Percentiles rank a stretch among this genome's conserved stretches.
These are phyloP conservation scores for Saccopteryx leptura DNA, from an alignment of 2,113 vertebrate species.

Conservation along the genomic window DNA sequence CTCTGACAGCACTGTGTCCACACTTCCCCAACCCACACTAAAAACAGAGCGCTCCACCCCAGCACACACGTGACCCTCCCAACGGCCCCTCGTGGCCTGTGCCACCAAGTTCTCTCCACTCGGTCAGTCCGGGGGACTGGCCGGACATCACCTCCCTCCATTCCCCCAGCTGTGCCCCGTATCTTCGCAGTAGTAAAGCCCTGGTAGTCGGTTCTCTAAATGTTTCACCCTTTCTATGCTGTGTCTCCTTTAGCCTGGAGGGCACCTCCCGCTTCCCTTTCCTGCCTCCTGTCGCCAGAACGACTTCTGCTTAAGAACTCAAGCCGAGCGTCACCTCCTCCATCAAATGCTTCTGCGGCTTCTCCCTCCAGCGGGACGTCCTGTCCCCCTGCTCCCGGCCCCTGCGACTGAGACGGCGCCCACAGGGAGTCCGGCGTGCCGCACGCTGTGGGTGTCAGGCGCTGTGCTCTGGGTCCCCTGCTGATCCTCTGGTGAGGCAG, in stretches of 20 bases:
- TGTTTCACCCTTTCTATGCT: not conserved
- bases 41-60: not conserved
- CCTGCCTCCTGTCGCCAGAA: too few relatives aligned
- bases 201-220: not conserved
- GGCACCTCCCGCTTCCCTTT: not conserved
- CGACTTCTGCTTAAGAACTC: not conserved
- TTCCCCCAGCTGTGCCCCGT: rapidly evolving
- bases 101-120: rapidly evolving
- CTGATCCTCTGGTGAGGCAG: not conserved
- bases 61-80: not conserved
- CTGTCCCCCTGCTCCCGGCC: not conserved
- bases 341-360: not conserved
- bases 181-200: not conserved
- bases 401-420: not conserved
- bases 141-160: not conserved
- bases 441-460: too few relatives aligned
- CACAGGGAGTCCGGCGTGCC: too few relatives aligned
- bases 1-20: rapidly evolving
- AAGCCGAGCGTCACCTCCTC: not conserved
- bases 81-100: not conserved
- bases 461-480: too few relatives aligned
- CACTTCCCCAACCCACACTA: not conserved
- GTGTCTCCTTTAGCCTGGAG: not conserved
- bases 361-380: not conserved
- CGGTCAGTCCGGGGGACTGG: too few relatives aligned